These are phyloP conservation scores for Drosophila austrosaltans DNA, from an alignment of 2,888 invertebrate genomes.

Conservation along the genomic window DNA sequence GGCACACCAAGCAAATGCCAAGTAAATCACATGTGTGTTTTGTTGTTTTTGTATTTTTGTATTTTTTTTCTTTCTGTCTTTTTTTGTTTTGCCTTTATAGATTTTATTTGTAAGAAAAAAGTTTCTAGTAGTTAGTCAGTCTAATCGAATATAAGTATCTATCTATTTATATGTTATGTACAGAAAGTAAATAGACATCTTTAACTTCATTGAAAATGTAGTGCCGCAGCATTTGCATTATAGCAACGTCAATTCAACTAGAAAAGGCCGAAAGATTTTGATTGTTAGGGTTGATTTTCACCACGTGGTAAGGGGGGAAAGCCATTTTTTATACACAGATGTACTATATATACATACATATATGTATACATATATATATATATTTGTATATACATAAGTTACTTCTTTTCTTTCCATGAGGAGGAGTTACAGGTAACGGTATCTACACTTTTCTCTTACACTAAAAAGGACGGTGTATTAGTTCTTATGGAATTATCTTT, in stretches of 20 bases:
- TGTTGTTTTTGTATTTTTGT: conserved; percentile 28
- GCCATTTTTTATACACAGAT: conserved; percentile 7
- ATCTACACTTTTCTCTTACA: too few relatives aligned
- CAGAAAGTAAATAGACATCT: conserved; percentile 10
- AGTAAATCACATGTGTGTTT: conserved; percentile 74
- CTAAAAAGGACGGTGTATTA: too few relatives aligned
- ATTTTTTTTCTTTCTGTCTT: neutral
- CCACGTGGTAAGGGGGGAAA: conserved; percentile 70
- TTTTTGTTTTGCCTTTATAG: conserved; percentile 5
- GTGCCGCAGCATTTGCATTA: neutral
- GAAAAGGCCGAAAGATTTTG: conserved; percentile 38
- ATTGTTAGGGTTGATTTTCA: conserved; percentile 77
- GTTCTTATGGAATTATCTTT: too few relatives aligned
- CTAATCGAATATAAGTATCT: neutral
- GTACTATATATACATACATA: neutral
- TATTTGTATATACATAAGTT: neutral
- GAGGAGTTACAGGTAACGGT: conserved; percentile 1
- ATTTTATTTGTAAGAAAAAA: neutral
- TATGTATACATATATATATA: neutral
- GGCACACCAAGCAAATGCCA: conserved; percentile 53
- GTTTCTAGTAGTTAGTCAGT: neutral
- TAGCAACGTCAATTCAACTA: conserved; percentile 17
- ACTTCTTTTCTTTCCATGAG: neutral
- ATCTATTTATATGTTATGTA: conserved; percentile 15
- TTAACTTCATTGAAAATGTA: conserved; percentile 2